Evolutionary conservation across 2,797 vertebrate species (phyloP), one percentile per base, ranked within the genome.

Genomic region (Sus cebifrons): DNA sequence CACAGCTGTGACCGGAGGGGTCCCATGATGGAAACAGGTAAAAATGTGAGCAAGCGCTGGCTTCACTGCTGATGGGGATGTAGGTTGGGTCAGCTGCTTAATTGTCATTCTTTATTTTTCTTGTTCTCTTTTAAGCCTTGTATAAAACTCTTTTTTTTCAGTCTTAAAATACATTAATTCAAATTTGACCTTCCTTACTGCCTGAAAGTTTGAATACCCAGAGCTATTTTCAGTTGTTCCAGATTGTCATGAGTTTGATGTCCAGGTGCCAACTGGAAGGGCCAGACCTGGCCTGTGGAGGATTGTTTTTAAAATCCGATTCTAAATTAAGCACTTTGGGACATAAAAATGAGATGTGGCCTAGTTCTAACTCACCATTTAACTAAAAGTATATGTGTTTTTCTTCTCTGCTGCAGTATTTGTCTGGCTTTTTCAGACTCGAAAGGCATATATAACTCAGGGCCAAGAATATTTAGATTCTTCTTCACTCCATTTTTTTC

Each of bases 171-270:
- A 82, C 21, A 74, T 94, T 75, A 91, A 94, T 95, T 96, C 81
- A 93, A 89, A 94, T 96, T 83, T 96, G 89, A 97, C 94, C 91
- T 97, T 97, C 75, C 78, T 94, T 89, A 83, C 67, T 83, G 68
- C 60, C 15, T 78, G 91, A 67, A 86, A 36, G 52, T 94, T 92
- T 95, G 87, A 96, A 96, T 97, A 86, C 77, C 60, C 89, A 94
- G 89, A 96, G 93, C 93, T 98, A 93, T 97, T 98, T 97, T 97
- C 91, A 92, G 62, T 97, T 93, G 98, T 94, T 98, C 96, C 91
- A 97, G 94, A 97, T 97, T 98, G 96, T 97, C 93, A 75, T 49
- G 96, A 81, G 94, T 95, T 94, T 92, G 87, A 96, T 97, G 96
- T 94, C 89, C 91, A 96, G 60, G 83, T 96, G 85, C 91, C 96